Percentiles rank a stretch among this genome's conserved stretches.
These are phyloP conservation scores for Pinna nobilis DNA, from an alignment of 1,140 invertebrate species.

Conservation along the genomic window DNA sequence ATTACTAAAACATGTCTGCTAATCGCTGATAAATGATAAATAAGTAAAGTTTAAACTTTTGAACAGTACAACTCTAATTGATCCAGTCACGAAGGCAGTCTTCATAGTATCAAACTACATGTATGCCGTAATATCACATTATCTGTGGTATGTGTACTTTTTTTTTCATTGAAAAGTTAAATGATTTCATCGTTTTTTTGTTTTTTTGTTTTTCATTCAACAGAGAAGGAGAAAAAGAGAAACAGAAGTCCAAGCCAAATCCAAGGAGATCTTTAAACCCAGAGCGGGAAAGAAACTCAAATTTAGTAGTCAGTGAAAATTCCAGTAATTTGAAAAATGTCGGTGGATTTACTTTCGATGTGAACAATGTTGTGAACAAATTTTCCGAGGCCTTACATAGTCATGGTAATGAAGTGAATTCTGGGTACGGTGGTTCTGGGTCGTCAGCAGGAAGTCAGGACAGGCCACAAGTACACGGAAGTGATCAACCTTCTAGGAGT, in stretches of 20 bases:
- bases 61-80: too few species aligned
- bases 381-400: conserved; percentile 60
- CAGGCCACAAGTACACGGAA: conserved; percentile 16
- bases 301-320: conserved; percentile 19
- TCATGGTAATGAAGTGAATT: conserved; percentile 41
- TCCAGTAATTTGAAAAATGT: conserved; percentile 44
- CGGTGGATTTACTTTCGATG: conserved; percentile 55
- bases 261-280: conserved; percentile 22
- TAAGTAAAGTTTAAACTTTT: too few species aligned
- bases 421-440: conserved; percentile 18
- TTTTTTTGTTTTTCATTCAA: too few species aligned
- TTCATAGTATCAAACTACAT: too few species aligned
- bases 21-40: too few species aligned
- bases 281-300: conserved; percentile 10
- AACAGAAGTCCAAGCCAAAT: conserved; percentile 20
- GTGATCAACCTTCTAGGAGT: conserved; percentile 28
- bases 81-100: too few species aligned
- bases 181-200: too few species aligned
- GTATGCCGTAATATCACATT: too few species aligned
- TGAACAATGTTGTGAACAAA: conserved; percentile 55
- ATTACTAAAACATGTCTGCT: too few species aligned
- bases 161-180: too few species aligned
- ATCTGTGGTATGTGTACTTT: too few species aligned
- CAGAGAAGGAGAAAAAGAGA: too few species aligned
- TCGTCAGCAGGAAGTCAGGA: conserved; percentile 7